Conservation (phyloP, 2,888 invertebrate species). For the Adelognathus sp. region DNA sequence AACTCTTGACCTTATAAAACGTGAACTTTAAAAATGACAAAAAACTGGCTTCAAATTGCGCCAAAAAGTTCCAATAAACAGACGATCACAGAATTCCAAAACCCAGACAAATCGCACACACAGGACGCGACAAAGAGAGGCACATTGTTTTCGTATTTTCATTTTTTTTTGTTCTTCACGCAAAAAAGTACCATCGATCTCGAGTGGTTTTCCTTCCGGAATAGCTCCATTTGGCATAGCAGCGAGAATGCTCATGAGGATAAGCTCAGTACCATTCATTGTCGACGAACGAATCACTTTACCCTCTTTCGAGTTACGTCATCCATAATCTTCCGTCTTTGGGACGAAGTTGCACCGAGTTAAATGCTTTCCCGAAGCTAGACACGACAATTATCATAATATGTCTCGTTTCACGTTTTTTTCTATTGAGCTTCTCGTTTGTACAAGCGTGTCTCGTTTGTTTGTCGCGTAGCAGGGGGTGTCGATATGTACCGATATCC, state of each 20-base stretch:
- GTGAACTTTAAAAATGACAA: too few relatives aligned
- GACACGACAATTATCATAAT: not conserved
- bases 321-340: not conserved
- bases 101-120: not conserved
- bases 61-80: not conserved
- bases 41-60: not conserved
- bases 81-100: not conserved
- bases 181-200: conserved; percentile 25
- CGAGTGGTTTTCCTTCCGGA: not conserved
- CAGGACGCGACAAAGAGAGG: not conserved
- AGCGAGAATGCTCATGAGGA: conserved; percentile 52
- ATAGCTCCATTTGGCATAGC: conserved; percentile 31
- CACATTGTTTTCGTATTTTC: not conserved
- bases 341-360: not conserved
- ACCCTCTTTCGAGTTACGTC: conserved; percentile 23
- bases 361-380: not conserved
- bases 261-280: conserved; percentile 53
- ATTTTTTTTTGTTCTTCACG: not conserved
- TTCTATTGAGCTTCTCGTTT: not conserved
- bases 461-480: too few relatives aligned
- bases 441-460: not conserved
- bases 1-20: too few relatives aligned
- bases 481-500: not conserved
- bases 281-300: not conserved
- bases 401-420: not conserved